Evolutionary conservation across 2,888 invertebrate species (phyloP), one percentile per base, ranked within the genome.

Genomic region (Noctua comes): DNA sequence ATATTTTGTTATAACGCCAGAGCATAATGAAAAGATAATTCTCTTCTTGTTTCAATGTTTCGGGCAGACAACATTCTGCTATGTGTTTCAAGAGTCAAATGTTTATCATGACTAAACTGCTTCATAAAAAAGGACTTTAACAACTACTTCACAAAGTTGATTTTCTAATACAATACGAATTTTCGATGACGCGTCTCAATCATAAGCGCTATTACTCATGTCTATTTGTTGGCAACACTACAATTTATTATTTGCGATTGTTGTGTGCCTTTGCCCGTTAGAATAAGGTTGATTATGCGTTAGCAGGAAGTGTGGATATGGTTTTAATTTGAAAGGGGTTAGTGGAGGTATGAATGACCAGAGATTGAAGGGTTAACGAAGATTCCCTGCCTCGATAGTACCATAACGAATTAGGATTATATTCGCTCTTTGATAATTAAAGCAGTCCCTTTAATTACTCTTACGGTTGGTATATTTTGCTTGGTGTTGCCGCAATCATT

Each of bases 101-200:
- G 46, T 54, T 16, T 2, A 13, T 48, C 2, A 0, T n/a, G 24
- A 57, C 11, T 21, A 48, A 27, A 3, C 4, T 46, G 1, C 31
- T 16, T 48, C 1, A 8, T n/a, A n/a, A 73, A 80, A 80, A 69
- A 21, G 8, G 0, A 48, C 71, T 43, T 69, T 72, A 75, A 11
- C 0, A 0, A 0, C 7, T 59, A 31, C 6, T 0, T 0, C 0
- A 18, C n/a, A 80, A 66, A 69, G 72, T 73, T 13, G 8, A 21
- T 13, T 81, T 73, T 81, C 24, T 1, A 48, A 65, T 71, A 65
- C 21, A 48, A 7, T 18, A 5, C 27, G 0, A 16, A 16, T 31
- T 70, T 76, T 54, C 79, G 72, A 77, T 82, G 85, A 85, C 82
- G 82, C 36, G 79, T 85, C 90, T 94, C 92, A 90, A 93, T 94